Percentiles rank a stretch among this genome's conserved stretches.
These are phyloP conservation scores for Lagocephalus sceleratus DNA, from an alignment of 2,797 vertebrate species.

Conservation along the genomic window DNA sequence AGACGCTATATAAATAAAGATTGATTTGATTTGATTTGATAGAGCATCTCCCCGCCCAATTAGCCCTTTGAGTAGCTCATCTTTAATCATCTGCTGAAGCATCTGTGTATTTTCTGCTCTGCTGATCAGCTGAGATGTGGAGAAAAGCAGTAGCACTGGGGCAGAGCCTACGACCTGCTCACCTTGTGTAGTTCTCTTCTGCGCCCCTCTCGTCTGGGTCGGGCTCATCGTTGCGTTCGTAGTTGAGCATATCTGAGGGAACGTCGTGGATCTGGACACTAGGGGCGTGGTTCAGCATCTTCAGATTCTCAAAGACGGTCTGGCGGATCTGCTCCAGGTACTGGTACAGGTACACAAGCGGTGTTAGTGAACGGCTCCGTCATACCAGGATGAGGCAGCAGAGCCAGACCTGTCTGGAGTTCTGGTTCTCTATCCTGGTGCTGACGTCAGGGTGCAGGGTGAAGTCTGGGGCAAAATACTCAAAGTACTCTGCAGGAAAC, in stretches of 20 bases:
- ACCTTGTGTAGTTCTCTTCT: constrained; percentile 94
- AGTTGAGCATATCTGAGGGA: constrained; percentile 91
- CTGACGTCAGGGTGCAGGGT: constrained; percentile 97
- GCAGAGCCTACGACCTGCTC: not conserved
- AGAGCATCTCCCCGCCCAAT: no score
- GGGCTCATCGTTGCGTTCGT: constrained; percentile 90
- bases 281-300: constrained; percentile 97
- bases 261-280: constrained; percentile 98
- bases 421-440: constrained; percentile 98
- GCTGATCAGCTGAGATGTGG: no score
- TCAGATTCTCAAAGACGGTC: constrained; percentile 96
- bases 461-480: constrained; percentile 98
- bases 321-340: constrained; percentile 98
- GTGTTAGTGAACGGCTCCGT: no score
- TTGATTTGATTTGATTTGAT: no score
- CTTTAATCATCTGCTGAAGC: no score
- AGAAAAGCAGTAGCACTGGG: not conserved
- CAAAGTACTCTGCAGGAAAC: constrained; percentile 88
- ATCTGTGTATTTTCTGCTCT: no score
- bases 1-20: no score
- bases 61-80: no score
- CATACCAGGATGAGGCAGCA: no score
- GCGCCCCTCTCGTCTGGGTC: constrained; percentile 91
- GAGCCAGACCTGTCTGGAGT: constrained; percentile 87
- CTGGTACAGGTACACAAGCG: constrained; percentile 55